Base-by-base conservation (phyloP, 2,888 invertebrate species). In the Lasiommata megera region DNA sequence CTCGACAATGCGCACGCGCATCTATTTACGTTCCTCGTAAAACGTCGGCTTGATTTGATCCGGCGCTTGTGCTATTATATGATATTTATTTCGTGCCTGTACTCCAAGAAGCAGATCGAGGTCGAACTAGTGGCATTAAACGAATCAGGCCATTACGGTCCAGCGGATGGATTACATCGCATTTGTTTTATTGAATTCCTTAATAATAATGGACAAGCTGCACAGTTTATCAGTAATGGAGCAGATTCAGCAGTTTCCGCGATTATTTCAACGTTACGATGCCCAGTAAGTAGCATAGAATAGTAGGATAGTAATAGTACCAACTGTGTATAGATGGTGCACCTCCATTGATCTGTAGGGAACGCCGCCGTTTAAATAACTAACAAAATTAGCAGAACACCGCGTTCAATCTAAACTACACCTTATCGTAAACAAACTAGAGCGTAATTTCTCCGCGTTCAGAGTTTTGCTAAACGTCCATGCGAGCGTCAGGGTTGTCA, bases 11-110 rank as follows among this genome's bases (percentile, higher is more conserved):
- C 68, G 68, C 67, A 61, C 67, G 60, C 67, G 73, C 67, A 64
- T 69, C 75, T 75, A 76, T 76, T 74, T 75, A 64, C 63, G 72
- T 66, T 62, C 63, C 50, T 74, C 75, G 71, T 76, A 77, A 74
- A 75, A 68, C 68, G 64, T 63, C 66, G 61, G 68, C 65, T 69
- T 67, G 69, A 71, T 71, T 67, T 67, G 71, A 72, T 68, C 65
- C 60, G 65, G 66, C 71, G 71, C 73, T 71, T 68, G 70, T 28
- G 12, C 44, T 29, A 34, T 34, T 3, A 28, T 18, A 18, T 23
- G 9, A 46, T 16, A 46, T 31, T 16, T 46, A 46, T 31, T 16
- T 31, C 16, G 28, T 44, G 28, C 73, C 70, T 68, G 69, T 71
- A 66, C 58, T 66, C 65, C 64, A 64, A 68, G 67, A 67, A 67